phyloP scores from a whole-genome alignment of 2,113 vertebrate species.

The Argyrosomus japonicus region DNA sequence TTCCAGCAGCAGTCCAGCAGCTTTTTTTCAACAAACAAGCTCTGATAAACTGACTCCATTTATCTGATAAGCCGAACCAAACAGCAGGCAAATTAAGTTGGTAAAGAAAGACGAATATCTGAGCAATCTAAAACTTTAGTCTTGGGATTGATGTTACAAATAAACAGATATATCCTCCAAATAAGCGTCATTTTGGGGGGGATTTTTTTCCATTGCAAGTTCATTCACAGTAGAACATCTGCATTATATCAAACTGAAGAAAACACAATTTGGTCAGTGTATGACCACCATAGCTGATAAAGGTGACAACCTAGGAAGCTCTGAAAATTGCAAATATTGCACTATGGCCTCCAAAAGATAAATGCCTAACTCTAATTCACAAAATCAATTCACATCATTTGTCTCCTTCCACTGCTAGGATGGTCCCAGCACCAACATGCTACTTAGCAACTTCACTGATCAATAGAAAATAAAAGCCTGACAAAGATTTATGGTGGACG shows the following conservation, averaged over 20 bases:
- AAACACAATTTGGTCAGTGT: background rate
- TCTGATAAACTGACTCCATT: conserved; percentile 11
- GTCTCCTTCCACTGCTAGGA: conserved; percentile 42
- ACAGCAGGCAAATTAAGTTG: conserved; percentile 4
- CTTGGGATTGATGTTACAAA: background rate
- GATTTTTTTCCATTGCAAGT: background rate
- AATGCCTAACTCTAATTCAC: conserved; percentile 53
- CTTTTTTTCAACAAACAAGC: conserved; percentile 33
- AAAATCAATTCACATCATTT: conserved; percentile 66
- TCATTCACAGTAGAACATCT: background rate
- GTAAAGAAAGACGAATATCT: background rate
- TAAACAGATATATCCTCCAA: background rate
- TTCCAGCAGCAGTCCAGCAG: conserved; percentile 18
- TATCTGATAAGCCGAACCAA: background rate
- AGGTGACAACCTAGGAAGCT: background rate
- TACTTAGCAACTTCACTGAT: conserved; percentile 66
- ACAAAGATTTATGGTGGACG: conserved; percentile 65
- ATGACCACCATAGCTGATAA: background rate
- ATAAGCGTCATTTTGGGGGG: background rate
- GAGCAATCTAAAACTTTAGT: background rate
- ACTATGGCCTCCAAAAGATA: conserved; percentile 27
- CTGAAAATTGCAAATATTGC: background rate
- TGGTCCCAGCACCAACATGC: conserved; percentile 44
- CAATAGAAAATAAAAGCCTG: conserved; percentile 73
- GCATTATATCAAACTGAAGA: background rate